These are phyloP conservation scores for Chitala chitala DNA, from an alignment of 2,113 vertebrate species.

Conservation along the genomic window DNA sequence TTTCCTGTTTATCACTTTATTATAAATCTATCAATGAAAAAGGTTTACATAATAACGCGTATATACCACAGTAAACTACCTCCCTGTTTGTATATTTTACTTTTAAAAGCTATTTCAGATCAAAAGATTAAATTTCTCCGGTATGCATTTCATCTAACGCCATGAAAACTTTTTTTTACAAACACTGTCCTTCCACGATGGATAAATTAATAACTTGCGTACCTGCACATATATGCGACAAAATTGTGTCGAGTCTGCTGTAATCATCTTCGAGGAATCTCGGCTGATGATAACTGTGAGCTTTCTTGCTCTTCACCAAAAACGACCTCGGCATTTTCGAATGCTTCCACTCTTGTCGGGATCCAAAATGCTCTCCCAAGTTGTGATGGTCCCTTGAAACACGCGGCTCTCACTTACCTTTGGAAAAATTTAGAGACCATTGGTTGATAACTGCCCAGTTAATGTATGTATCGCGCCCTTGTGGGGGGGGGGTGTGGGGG, in stretches of 20 bases:
- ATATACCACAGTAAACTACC: too few species aligned
- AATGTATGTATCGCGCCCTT: too few species aligned
- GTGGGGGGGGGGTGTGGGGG: not conserved
- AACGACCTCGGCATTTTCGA: constrained; percentile 87
- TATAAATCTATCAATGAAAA: too few species aligned
- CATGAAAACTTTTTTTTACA: too few species aligned
- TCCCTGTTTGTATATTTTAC: too few species aligned
- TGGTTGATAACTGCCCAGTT: constrained; percentile 40
- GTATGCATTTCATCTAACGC: too few species aligned
- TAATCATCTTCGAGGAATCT: constrained; percentile 74
- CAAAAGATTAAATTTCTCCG: too few species aligned
- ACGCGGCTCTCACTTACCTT: constrained; percentile 39
- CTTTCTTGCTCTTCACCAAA: constrained; percentile 94
- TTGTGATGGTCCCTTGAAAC: constrained; percentile 27
- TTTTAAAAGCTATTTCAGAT: too few species aligned
- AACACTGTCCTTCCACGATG: too few species aligned
- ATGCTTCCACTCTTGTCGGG: not conserved
- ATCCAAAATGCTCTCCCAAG: constrained; percentile 19
- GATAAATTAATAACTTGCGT: too few species aligned
- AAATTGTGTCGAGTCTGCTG: constrained; percentile 62
- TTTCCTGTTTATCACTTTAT: too few species aligned
- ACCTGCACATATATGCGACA: constrained; percentile 81
- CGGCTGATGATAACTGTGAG: constrained; percentile 93
- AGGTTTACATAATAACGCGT: too few species aligned
- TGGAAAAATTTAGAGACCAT: constrained; percentile 40